These are phyloP conservation scores for Drosophila yooni DNA, from an alignment of 2,888 invertebrate genomes.

Conservation along the genomic window DNA sequence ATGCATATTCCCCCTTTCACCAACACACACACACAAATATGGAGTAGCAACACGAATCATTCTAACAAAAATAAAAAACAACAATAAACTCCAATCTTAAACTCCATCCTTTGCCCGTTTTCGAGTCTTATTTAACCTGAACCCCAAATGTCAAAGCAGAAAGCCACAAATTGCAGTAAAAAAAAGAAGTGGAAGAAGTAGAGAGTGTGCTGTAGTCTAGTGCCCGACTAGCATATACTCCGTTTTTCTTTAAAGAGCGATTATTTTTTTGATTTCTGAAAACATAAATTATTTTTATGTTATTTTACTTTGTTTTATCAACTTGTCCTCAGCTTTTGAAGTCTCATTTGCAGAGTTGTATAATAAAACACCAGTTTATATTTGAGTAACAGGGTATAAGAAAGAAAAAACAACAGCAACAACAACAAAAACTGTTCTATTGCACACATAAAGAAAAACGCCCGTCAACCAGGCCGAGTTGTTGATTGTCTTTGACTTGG, in stretches of 20 bases:
- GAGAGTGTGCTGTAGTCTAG: background rate
- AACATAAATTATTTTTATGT: background rate
- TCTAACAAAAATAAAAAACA: background rate
- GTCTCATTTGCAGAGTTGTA: background rate
- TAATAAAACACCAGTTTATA: background rate
- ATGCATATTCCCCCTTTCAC: slow-evolving; percentile 10
- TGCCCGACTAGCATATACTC: slow-evolving; percentile 1
- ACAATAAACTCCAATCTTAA: background rate
- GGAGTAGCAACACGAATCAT: slow-evolving; percentile 27
- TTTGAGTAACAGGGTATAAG: background rate
- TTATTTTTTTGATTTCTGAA: background rate
- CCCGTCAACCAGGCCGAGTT: slow-evolving; percentile 22
- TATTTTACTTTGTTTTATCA: background rate
- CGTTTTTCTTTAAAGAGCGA: no score
- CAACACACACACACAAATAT: slow-evolving; percentile 38
- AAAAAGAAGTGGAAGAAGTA: slow-evolving; percentile 9
- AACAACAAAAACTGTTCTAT: slow-evolving; percentile 23
- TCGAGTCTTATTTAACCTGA: slow-evolving; percentile 28
- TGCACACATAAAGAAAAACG: slow-evolving; percentile 8
- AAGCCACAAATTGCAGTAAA: slow-evolving; percentile 35
- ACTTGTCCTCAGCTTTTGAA: background rate
- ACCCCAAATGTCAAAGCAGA: slow-evolving; percentile 46
- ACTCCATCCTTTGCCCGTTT: background rate
- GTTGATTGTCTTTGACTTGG: slow-evolving; percentile 72
- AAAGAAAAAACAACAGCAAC: background rate